These are phyloP conservation scores for Thermophis baileyi DNA, from an alignment of 2,113 vertebrate genomes.

Conservation along the genomic window DNA sequence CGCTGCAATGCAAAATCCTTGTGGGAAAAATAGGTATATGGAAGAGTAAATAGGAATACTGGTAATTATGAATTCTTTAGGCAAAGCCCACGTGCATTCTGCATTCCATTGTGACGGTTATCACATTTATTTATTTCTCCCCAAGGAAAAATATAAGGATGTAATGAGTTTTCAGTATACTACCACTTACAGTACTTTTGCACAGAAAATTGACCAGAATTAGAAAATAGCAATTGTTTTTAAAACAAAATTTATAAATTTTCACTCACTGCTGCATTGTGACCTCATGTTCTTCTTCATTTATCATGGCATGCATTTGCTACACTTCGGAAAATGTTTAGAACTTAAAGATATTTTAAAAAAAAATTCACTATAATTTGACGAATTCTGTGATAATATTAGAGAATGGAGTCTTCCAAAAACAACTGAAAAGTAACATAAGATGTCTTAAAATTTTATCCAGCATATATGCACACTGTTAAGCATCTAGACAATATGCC, in stretches of 20 bases:
- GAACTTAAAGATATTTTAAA: neutral
- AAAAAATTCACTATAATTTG: neutral
- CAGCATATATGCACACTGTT: neutral
- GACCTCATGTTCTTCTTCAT: neutral
- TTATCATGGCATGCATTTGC: neutral
- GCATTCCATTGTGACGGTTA: neutral
- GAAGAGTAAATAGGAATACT: neutral
- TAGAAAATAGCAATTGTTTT: neutral
- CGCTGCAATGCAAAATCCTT: neutral
- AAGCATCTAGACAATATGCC: neutral
- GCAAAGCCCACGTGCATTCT: neutral
- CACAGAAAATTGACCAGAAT: neutral
- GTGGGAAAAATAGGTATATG: neutral
- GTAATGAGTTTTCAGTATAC: neutral
- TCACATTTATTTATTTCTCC: neutral
- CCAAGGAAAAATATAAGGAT: neutral
- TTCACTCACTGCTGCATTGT: neutral
- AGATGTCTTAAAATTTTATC: neutral
- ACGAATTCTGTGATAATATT: neutral
- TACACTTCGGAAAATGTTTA: neutral
- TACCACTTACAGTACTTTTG: neutral
- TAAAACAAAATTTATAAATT: neutral
- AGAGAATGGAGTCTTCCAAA: neutral
- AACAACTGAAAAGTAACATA: neutral
- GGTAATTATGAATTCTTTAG: neutral